Evolutionary conservation across 2,113 vertebrate genomes (phyloP), one percentile per base, ranked within the genome.

Genomic region (Lanius collurio): DNA sequence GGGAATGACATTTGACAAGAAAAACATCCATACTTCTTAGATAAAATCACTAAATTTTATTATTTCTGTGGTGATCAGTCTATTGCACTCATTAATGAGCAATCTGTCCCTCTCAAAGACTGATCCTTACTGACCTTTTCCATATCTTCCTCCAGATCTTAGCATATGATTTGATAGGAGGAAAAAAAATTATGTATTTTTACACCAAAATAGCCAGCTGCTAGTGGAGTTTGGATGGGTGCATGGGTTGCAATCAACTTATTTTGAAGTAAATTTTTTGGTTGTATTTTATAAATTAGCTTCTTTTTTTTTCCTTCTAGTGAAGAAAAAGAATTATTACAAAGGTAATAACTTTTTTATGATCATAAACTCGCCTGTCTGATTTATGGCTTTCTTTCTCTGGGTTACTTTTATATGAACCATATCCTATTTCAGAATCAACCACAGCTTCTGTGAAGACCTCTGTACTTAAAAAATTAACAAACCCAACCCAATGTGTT

Each of bases 1-100:
- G 68, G 88, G 90, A 95, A 83, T 81, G 76, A 70, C 60, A 83
- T 96, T 93, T 96, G 92, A 96, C 89, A 94, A 84, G 67, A 73
- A 87, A 91, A 94, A 92, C 56, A 87, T 82, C 89, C 80, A 78
- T 90, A 60, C 30, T 89, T 80, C 82, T 94, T 60, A 84, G 89
- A 90, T 92, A 79, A 13, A 89, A 56, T 94, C 86, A 87, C 52
- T 71, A 60, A 13, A 73, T 89, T 94, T 73, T 80, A 73, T 64
- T 91, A 24, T 94, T 89, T 89, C 52, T 47, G 22, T 75, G 56
- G 52, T 75, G 77, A 35, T 87, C 89, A 67, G n/a, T 60, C 60
- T 86, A 44, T 10, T 89, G 80, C 56, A 81, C 26, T 60, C 69
- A 60, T 44, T 89, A 93, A 83, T 44, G 59, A 78, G 56, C 56